These are phyloP conservation scores for Anarsia innoxiella DNA, from an alignment of 2,888 invertebrate genomes.

Conservation along the genomic window DNA sequence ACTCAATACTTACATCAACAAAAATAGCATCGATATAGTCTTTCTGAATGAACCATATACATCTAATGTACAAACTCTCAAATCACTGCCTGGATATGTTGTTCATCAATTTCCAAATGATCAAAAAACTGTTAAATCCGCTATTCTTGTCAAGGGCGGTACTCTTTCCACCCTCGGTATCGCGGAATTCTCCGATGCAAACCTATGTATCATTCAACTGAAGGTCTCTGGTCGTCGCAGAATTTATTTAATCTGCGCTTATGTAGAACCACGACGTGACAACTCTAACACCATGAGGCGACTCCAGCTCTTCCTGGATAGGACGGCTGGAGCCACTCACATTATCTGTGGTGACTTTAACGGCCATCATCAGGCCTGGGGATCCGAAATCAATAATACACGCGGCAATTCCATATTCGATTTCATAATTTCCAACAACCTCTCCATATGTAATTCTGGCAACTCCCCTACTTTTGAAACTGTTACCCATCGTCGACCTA, in stretches of 20 bases:
- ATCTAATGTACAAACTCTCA: background rate
- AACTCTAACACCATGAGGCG: constrained; percentile 3
- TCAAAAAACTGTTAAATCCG: constrained; percentile 7
- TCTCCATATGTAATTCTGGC: constrained; percentile 14
- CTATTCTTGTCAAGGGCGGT: constrained; percentile 3
- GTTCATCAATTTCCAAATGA: constrained; percentile 9
- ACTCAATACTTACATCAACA: background rate
- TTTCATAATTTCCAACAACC: constrained; percentile 8
- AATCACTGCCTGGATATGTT: constrained; percentile 3
- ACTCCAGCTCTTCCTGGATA: constrained; percentile 10
- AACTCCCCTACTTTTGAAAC: constrained; percentile 14
- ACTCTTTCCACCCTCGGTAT: constrained; percentile 5
- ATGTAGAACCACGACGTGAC: constrained; percentile 17
- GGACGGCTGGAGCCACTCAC: background rate
- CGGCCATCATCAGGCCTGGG: constrained; percentile 23
- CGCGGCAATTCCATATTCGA: constrained; percentile 9
- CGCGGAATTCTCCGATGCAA: constrained; percentile 9
- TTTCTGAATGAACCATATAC: constrained; percentile 17
- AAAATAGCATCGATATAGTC: constrained; percentile 10
- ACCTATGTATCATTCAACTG: constrained; percentile 10
- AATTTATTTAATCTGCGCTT: constrained; percentile 10
- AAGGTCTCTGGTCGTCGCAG: background rate
- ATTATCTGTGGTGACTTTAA: constrained; percentile 23
- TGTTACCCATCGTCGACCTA: constrained; percentile 1
- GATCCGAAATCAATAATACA: constrained; percentile 18